Base-by-base conservation (phyloP, 2,113 vertebrate species). In the Columba janthina region DNA sequence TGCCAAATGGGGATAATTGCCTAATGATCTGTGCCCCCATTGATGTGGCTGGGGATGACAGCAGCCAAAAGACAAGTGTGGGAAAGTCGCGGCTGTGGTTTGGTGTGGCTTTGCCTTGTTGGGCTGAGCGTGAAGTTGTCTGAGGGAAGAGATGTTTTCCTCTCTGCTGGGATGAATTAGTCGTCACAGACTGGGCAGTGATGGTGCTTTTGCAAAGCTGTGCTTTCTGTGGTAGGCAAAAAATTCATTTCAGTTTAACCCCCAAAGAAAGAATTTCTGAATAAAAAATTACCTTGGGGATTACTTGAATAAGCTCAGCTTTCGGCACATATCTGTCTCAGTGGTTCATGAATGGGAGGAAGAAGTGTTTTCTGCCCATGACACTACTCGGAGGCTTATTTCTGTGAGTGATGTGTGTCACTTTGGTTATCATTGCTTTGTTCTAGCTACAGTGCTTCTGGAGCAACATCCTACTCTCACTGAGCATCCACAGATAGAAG, bases 61-160 rank as follows among this genome's bases (percentile, higher is more conserved):
- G 51, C 53, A 85, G 62, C n/a, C 13, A 5, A 89, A 94, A 80
- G 46, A 14, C 64, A 81, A 18, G 16, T 82, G 66, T 84, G 25
- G 61, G 46, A 91, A 64, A 81, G n/a, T 21, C 11, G 58, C 38
- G 87, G 25, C 61, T 91, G 53, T 62, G 38, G 6, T 90, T 88
- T 3, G 2, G 1, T 40, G 29, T 48, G 38, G 14, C 26, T 82
- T 92, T 2, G 7, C 28, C 42, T 93, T 1, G 0, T 9, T 0
- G 57, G 38, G 26, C 9, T 67, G 34, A 51, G 19, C 25, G 26
- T 56, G 32, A 58, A 83, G 3, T 1, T 90, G 19, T 6, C 32
- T 83, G 58, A 62, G 46, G 34, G 36, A 92, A 38, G 28, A 67
- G 42, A 40, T 5, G 16, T 71, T 88, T 76, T 86, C 44, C 19